Conservation (phyloP, 2,888 invertebrate species). For the Leptinotarsa peninsularis region DNA sequence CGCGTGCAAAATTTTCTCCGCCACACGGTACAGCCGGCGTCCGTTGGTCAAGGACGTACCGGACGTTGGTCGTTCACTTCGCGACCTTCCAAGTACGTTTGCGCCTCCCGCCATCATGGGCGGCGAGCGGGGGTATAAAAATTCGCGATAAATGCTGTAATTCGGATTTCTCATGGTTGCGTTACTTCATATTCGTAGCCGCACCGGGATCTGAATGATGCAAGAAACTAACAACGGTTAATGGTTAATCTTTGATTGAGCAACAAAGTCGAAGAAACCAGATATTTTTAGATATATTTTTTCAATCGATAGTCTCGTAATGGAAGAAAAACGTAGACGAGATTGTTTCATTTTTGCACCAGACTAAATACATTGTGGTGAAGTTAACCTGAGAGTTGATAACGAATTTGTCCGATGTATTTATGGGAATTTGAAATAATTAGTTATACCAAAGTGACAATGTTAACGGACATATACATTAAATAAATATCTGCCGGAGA, state of each 20-base stretch:
- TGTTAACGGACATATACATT: too few species aligned
- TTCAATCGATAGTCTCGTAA: too few species aligned
- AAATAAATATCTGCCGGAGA: too few species aligned
- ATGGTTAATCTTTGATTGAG: background rate
- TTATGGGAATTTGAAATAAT: too few species aligned
- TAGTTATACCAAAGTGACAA: too few species aligned
- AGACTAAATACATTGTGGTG: too few species aligned
- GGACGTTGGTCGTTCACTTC: constrained; percentile 59
- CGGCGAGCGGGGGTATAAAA: constrained; percentile 16
- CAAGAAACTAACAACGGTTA: background rate
- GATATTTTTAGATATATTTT: too few species aligned
- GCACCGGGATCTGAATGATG: background rate
- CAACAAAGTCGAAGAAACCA: background rate
- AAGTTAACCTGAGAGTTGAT: too few species aligned
- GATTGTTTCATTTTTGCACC: too few species aligned
- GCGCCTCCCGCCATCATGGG: constrained; percentile 35
- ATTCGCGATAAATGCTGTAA: constrained; percentile 10
- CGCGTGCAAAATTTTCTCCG: background rate
- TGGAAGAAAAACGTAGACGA: too few species aligned
- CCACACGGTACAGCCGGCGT: constrained; percentile 7
- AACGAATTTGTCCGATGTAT: too few species aligned
- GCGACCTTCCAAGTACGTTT: constrained; percentile 62
- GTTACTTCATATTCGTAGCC: constrained; percentile 9
- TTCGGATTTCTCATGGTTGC: constrained; percentile 9
- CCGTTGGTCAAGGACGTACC: constrained; percentile 56